Percentiles rank a stretch among this genome's conserved stretches.
phyloP scores from a whole-genome alignment of 2,888 invertebrate genomes.

The Chymomyza fuscimana region DNA sequence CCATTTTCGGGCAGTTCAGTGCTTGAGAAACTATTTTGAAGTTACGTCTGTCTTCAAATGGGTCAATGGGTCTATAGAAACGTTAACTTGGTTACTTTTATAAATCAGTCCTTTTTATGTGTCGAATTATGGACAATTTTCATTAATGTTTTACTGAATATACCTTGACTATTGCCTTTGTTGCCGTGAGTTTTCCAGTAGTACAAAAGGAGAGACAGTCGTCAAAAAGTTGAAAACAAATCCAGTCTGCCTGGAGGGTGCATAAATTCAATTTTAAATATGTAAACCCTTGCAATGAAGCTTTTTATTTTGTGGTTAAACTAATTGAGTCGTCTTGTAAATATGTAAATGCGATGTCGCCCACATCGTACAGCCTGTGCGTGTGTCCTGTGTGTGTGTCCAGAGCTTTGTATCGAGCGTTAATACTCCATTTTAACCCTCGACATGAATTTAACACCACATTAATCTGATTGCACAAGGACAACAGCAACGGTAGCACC shows the following conservation, averaged over 20 bases:
- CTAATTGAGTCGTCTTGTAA: conserved; percentile 79
- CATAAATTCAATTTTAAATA: conserved; percentile 79
- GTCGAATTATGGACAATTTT: no score
- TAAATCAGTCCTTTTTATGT: no score
- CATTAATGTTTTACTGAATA: no score
- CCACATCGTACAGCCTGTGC: neutral
- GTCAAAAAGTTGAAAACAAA: neutral
- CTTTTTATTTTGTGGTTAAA: conserved; percentile 78
- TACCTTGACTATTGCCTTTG: no score
- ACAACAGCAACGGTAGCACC: conserved; percentile 45
- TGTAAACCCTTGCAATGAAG: conserved; percentile 58
- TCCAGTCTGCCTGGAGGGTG: conserved; percentile 70
- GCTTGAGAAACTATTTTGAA: no score
- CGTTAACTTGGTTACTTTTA: no score
- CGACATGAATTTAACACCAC: conserved; percentile 27
- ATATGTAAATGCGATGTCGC: conserved; percentile 62
- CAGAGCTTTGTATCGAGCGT: no score
- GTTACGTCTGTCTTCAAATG: no score
- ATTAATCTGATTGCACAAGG: conserved; percentile 63
- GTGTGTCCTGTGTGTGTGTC: neutral
- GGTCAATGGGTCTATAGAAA: no score
- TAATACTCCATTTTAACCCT: neutral
- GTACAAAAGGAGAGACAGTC: neutral
- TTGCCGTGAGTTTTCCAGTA: neutral
- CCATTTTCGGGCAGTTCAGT: no score